Conservation (phyloP, 2,797 vertebrate species). For the Tangara arthus region DNA sequence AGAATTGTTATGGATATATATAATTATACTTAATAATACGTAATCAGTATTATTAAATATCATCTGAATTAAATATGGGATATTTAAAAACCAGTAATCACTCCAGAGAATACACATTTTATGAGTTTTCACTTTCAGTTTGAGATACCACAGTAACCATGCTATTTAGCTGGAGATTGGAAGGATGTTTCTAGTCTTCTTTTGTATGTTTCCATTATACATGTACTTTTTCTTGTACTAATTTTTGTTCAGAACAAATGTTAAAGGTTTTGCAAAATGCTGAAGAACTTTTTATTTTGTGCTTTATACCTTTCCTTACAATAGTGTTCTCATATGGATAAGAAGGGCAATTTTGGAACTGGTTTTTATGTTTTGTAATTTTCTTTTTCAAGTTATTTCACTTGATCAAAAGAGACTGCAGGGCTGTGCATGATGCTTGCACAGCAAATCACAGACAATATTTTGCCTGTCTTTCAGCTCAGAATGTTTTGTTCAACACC, state of each 20-base stretch:
- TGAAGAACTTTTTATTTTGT: background rate
- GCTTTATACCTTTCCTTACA: background rate
- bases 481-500: background rate
- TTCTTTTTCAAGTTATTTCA: background rate
- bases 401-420: background rate
- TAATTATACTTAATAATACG: accelerated
- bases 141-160: background rate
- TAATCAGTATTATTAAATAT: background rate
- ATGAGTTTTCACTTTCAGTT: background rate
- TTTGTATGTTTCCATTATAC: background rate
- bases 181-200: background rate
- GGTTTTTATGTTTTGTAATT: background rate
- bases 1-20: background rate
- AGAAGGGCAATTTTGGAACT: background rate
- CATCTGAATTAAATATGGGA: background rate
- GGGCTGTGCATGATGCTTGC: background rate
- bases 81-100: background rate
- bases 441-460: background rate
- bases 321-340: background rate
- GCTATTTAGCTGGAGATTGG: background rate
- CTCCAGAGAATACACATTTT: background rate
- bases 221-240: background rate
- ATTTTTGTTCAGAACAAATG: background rate
- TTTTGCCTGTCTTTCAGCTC: background rate
- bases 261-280: background rate